Percentiles rank a stretch among this genome's conserved stretches.
These are phyloP conservation scores for Brachymystax lenok DNA, from an alignment of 2,797 vertebrate genomes.

Conservation along the genomic window DNA sequence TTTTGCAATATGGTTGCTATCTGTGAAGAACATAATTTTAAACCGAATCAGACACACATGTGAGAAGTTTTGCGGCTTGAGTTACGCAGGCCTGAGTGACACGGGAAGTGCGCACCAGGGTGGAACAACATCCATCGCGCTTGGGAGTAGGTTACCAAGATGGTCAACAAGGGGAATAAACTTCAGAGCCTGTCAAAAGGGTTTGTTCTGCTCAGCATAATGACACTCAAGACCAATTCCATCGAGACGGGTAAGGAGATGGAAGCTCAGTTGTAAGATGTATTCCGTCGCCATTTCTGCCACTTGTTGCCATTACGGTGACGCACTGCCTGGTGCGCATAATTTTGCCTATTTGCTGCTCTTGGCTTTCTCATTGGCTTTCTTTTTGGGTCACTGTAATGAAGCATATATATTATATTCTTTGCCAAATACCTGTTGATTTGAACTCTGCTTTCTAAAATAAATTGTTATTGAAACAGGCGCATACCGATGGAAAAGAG, in stretches of 20 bases:
- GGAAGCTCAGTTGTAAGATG: constrained; percentile 14
- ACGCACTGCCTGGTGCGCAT: constrained; percentile 13
- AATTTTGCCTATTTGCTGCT: constrained; percentile 21
- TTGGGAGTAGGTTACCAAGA: constrained; percentile 39
- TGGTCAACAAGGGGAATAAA: constrained; percentile 30
- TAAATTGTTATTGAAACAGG: not conserved
- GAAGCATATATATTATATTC: not conserved
- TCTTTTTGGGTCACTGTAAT: not conserved
- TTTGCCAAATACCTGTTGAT: not conserved
- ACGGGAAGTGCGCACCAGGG: not conserved
- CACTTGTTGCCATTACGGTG: constrained; percentile 22
- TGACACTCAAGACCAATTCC: constrained; percentile 51
- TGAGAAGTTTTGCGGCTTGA: constrained; percentile 3
- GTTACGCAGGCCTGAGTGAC: constrained; percentile 2
- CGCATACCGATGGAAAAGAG: too few relatives aligned
- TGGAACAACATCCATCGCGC: constrained; percentile 1
- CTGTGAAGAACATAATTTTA: not conserved
- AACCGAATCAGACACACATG: constrained; percentile 2
- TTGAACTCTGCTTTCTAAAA: not conserved
- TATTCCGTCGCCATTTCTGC: constrained; percentile 11
- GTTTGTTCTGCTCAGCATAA: constrained; percentile 57
- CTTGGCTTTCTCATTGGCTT: constrained; percentile 21
- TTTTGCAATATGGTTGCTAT: constrained; percentile 27
- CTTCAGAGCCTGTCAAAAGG: constrained; percentile 42
- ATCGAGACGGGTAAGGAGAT: constrained; percentile 75